Evolutionary conservation across 2,113 vertebrate species (phyloP), one percentile per base, ranked within the genome.

Genomic region (Willisornis vidua): DNA sequence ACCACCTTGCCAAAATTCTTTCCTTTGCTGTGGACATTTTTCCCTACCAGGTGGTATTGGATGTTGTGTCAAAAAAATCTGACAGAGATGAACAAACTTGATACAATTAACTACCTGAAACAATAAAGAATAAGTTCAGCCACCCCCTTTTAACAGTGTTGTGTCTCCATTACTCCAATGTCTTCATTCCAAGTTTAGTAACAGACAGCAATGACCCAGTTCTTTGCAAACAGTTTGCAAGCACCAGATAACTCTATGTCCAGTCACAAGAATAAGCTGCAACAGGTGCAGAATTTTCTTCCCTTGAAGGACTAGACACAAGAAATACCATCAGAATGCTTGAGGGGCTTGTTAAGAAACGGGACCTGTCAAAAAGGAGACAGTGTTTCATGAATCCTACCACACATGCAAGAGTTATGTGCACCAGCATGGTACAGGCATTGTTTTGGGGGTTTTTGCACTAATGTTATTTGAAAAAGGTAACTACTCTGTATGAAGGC

Each of bases 361-460:
- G 22, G 51, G 77, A 9, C 6, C 26, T 8, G 0, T 31, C 28
- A 45, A 59, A 19, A 37, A 85, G 14, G 24, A 85, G 74, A 74
- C 0, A 28, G 10, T 4, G 15, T 31, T 89, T 45, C 3, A 0
- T 4, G n/a, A 74, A 35, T 25, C 51, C 29, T 33, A 43, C 2
- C 22, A 58, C 84, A 71, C 9, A 26, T 5, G 9, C 10, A 52
- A 20, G 81, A 79, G 19, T 41, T 54, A 55, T 7, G 18, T 15
- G 22, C 66, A 75, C 16, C 43, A 46, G 43, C 54, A 79, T 4
- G 5, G 22, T 54, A 58, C 1, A 5, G 14, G 14, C 4, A 35
- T 29, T 35, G 43, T 43, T 61, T 41, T 35, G 29, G 33, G 14
- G 12, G 22, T 54, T 74, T 65, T 51, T 26, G 54, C 11, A 59